Base-by-base conservation (phyloP, 2,797 vertebrate species). In the Halcyon smyrnensis region DNA sequence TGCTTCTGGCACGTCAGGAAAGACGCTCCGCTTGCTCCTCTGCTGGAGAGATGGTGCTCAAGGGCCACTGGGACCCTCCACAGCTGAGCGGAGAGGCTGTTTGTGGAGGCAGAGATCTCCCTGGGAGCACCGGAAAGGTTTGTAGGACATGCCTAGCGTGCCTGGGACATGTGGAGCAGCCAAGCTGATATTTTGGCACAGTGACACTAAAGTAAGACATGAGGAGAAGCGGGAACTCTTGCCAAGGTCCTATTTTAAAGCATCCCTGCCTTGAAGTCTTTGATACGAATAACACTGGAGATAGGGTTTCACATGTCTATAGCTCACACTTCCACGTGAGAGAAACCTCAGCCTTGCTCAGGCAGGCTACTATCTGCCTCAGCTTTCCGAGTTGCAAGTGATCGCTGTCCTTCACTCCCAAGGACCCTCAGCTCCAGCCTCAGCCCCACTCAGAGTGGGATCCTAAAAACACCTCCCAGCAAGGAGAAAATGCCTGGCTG, bases 221-320 rank as follows among this genome's bases (percentile, higher is more conserved):
- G 91, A 93, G 79, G 37, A 93, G 85, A 73, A 96, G 67, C 69
- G 76, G 67, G 67, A 93, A 88, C 76, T 43, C 7, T 3, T 84
- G 93, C 95, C 91, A 95, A 95, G 54, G 63, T 82, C 83, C 67
- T 82, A 76, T 95, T 96, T 95, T 93, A 93, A 91, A 95, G 80
- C 65, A 94, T 43, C 30, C 39, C 45, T 37, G n/a, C 84, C 68
- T 88, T 41, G 59, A 93, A 84, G 56, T 43, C 67, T 95, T 94
- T 94, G 94, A 94, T 94, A 95, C 56, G 56, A 87, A 86, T 93
- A 95, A 59, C 59, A 34, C 62, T 84, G 73, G 70, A 80, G 87
- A 41, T 82, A 90, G 37, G 27, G 70, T 96, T 93, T 91, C 32
- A 0, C 46, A 48, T 0, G 0, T 76, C 87, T 82, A 82, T 95